Conservation (phyloP, 2,797 vertebrate species). For the Takifugu rubripes region DNA sequence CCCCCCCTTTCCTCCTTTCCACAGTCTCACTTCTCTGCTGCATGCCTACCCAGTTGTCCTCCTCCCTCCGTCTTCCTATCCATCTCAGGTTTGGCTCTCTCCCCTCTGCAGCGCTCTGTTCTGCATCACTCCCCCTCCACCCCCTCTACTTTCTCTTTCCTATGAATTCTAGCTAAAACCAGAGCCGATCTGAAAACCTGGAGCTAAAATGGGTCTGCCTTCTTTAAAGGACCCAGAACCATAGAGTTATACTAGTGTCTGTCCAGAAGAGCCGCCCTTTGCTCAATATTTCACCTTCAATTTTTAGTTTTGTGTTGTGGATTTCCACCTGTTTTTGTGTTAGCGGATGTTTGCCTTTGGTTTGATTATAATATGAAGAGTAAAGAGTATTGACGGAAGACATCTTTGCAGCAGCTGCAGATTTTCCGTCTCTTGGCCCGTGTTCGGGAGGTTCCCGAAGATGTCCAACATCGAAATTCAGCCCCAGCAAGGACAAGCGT, state of each 20-base stretch:
- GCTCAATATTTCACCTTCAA: no score
- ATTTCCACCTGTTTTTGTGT: no score
- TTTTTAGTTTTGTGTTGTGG: no score
- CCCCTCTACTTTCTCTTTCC: conserved; percentile 29
- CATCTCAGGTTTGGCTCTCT: conserved; percentile 69
- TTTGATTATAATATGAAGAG: no score
- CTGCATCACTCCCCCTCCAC: conserved; percentile 61
- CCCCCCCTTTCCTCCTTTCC: conserved; percentile 19
- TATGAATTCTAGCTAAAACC: no score
- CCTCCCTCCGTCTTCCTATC: conserved; percentile 52
- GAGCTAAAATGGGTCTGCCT: no score
- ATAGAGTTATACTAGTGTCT: no score
- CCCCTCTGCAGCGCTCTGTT: conserved; percentile 67
- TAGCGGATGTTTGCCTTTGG: no score
- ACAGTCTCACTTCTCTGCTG: conserved; percentile 49
- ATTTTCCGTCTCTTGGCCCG: not conserved
- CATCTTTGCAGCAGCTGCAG: not conserved
- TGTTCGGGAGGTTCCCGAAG: not conserved
- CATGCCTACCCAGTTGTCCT: conserved; percentile 49
- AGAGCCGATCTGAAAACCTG: no score
- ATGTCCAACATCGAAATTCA: conserved; percentile 6
- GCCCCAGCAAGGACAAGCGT: not conserved
- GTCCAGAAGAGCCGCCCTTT: no score
- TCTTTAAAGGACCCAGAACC: no score
- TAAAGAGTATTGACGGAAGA: no score